Evolutionary conservation across 2,797 vertebrate genomes (phyloP).

Genomic region (Xerus rutilus): DNA sequence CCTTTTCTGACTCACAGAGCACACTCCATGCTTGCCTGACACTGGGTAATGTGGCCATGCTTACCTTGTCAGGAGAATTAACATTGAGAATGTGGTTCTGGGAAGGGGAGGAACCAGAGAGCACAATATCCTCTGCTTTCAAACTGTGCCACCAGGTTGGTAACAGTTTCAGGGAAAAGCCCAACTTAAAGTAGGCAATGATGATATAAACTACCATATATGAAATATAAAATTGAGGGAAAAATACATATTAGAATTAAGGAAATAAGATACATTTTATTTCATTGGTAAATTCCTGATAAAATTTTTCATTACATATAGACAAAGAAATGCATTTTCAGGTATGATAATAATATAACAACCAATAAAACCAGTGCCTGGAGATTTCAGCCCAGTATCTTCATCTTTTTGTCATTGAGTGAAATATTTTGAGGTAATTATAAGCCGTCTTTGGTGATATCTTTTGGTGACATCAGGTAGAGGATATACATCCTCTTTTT

Average conservation of each 20-base stretch:
- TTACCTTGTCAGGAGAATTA: neutral
- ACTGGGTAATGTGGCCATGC: neutral
- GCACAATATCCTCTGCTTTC: neutral
- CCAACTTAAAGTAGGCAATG: neutral
- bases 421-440: neutral
- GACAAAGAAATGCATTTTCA: slow-evolving; percentile 15
- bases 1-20: neutral
- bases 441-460: neutral
- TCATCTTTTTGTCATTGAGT: neutral
- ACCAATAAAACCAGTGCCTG: neutral
- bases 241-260: neutral
- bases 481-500: neutral
- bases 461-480: neutral
- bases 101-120: neutral
- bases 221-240: neutral
- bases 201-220: neutral
- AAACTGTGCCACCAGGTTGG: neutral
- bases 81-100: neutral
- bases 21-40: neutral
- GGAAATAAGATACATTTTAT: slow-evolving; percentile 1
- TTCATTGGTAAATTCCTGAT: neutral
- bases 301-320: neutral
- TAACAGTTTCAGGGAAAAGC: neutral
- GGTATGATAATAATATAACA: neutral
- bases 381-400: neutral